A percentile compares a stretch with the other conserved stretches of the same genome.
Conservation (phyloP, 2,113 vertebrate species). For the Globicephala melas region DNA sequence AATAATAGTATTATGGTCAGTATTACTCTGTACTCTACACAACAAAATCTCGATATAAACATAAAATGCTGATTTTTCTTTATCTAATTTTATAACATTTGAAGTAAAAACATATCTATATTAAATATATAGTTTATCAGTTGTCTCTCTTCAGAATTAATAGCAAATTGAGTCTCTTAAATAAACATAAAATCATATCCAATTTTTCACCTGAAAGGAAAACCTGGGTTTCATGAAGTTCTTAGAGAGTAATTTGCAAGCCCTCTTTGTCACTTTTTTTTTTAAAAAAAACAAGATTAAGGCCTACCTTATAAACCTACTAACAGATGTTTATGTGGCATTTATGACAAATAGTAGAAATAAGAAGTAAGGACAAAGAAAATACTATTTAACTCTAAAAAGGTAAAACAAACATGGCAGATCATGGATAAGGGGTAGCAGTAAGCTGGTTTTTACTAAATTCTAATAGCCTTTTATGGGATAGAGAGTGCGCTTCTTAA, state of each 20-base stretch:
- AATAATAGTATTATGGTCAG: not conserved
- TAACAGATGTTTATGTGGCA: not conserved
- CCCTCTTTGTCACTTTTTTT: not conserved
- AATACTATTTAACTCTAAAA: not conserved
- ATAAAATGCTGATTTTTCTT: not conserved
- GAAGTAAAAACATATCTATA: not conserved
- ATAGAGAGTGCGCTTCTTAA: not conserved
- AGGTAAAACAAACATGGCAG: not conserved
- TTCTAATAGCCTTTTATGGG: not conserved
- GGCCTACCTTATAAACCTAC: not conserved
- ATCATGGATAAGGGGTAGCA: not conserved
- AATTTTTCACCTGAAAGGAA: not conserved
- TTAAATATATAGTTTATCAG: not conserved
- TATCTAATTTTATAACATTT: not conserved
- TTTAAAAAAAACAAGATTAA: not conserved
- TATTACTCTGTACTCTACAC: not conserved
- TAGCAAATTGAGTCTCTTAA: not conserved
- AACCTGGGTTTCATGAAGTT: not conserved
- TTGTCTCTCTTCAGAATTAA: slow-evolving; percentile 9
- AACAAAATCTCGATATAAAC: not conserved
- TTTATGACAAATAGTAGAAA: not conserved
- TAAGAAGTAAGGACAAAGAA: not conserved
- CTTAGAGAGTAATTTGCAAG: not conserved
- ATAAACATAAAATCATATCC: not conserved
- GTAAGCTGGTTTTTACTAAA: not conserved